Evolutionary conservation across 2,888 invertebrate species (phyloP), one percentile per base, ranked within the genome.

Genomic region (Hydropsyche betteni): DNA sequence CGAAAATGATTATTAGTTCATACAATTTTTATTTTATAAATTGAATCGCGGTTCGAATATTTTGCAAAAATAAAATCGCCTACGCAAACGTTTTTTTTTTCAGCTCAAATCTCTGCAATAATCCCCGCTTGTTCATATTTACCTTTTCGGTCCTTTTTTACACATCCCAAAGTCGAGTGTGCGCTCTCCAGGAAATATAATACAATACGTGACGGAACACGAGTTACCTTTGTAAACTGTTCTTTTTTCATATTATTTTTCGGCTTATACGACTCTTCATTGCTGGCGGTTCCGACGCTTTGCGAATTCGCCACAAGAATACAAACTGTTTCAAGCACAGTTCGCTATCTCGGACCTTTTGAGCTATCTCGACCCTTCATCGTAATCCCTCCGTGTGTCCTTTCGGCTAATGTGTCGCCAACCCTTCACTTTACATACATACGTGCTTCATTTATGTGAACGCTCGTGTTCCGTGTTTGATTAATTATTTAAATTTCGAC

Each of bases 401-500:
- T 6, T 53, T n/a, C 34, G 64, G 10, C 64, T n/a, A 34, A 64
- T 34, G 36, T n/a, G 36, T 34, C 36, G 33, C 8, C 14, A 24
- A 24, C 58, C 58, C 58, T 34, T 64, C 61, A 24, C 61, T 61
- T 61, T n/a, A 24, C 61, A 16, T 64, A 34, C 34, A 36, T 64
- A 10, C 44, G 44, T 44, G 44, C 44, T 44, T 44, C 44, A 10
- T 44, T 44, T 44, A 55, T n/a, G 36, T 7, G 64, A 33, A 64
- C 64, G 34, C 64, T 64, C 44, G 44, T 10, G 10, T 10, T 64
- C 34, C 64, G 64, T 36, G 8, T 64, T 64, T 64, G 64, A 64
- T 64, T 64, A 64, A 64, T 64, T 64, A 64, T 64, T 64, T 64
- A 64, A 64, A 64, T 64, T 64, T 64, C 58, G 24, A 8, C 58